phyloP scores from a whole-genome alignment of 2,888 invertebrate species.

The Bugulina stolonifera region DNA sequence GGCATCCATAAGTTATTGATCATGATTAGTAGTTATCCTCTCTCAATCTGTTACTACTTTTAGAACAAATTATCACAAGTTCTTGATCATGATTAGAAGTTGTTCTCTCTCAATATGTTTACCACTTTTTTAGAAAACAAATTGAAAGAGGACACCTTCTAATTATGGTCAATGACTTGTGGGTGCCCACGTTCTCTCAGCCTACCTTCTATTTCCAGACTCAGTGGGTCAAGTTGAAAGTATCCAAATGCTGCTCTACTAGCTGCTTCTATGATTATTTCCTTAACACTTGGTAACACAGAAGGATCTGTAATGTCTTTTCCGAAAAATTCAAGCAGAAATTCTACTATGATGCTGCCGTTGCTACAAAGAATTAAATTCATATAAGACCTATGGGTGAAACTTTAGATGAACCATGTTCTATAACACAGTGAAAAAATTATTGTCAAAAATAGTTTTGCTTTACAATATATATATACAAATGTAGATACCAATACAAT shows the following conservation, averaged over 20 bases:
- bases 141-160: no score
- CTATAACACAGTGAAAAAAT: not conserved
- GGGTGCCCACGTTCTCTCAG: no score
- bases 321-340: not conserved
- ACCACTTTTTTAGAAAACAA: no score
- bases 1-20: no score
- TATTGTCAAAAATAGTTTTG: not conserved
- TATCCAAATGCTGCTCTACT: not conserved
- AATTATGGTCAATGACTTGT: no score
- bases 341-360: not conserved
- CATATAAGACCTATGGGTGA: no score
- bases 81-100: no score
- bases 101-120: no score
- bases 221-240: not conserved
- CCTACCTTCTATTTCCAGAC: conserved; percentile 1
- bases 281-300: not conserved
- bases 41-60: no score
- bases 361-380: not conserved
- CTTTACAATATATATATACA: not conserved
- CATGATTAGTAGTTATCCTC: no score
- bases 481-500: not conserved
- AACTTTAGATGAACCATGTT: not conserved
- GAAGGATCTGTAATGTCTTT: not conserved
- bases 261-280: not conserved
- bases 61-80: no score